Conservation (phyloP, 2,797 vertebrate genomes). For the Acanthornis magna region DNA sequence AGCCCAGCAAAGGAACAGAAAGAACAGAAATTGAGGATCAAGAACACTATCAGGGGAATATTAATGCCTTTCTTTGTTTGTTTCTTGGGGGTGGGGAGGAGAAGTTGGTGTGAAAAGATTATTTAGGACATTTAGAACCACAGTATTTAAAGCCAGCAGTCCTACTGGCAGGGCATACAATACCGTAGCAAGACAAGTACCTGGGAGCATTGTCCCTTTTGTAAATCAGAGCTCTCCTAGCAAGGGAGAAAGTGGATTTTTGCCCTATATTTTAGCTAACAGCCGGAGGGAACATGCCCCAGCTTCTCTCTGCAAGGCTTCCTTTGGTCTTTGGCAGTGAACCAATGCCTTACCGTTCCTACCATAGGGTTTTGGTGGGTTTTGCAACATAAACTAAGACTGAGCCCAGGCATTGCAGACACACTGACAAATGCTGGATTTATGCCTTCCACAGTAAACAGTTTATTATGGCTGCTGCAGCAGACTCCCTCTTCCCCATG, state of each 20-base stretch:
- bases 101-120: background rate
- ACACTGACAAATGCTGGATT: background rate
- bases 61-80: background rate
- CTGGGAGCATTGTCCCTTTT: background rate
- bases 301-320: background rate
- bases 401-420: background rate
- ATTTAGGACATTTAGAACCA: background rate
- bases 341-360: background rate
- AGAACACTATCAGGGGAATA: background rate
- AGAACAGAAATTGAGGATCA: background rate
- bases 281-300: background rate
- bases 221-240: background rate
- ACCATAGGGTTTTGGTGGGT: background rate
- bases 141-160: background rate
- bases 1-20: background rate
- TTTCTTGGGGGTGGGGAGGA: background rate
- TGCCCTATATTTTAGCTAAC: background rate
- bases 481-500: background rate
- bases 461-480: background rate
- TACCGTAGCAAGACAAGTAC: background rate
- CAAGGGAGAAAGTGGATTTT: background rate
- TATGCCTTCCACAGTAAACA: background rate
- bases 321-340: background rate
- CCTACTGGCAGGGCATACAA: background rate
- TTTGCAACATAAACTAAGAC: background rate